These are phyloP conservation scores for Dinoponera quadriceps DNA, from an alignment of 1,140 invertebrate genomes.

Conservation along the genomic window DNA sequence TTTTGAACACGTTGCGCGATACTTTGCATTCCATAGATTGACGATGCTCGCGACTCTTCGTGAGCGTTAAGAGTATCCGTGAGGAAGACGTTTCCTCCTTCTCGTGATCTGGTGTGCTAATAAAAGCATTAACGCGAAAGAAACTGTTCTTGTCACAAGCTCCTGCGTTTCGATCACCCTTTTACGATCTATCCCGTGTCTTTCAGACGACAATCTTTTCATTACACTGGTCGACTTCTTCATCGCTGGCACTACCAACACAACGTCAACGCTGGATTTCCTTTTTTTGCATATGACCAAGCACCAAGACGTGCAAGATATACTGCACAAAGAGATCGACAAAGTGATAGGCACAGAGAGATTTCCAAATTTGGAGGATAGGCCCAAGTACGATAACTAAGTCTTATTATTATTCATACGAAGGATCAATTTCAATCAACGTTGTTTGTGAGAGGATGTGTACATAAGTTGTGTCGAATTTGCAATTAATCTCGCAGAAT, in stretches of 20 bases:
- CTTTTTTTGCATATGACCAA: constrained; percentile 89
- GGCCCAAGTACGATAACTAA: constrained; percentile 77
- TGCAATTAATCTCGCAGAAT: constrained; percentile 82
- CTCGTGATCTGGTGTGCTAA: neutral
- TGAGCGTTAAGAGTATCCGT: neutral
- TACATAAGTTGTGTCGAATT: constrained; percentile 1
- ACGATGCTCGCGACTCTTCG: neutral
- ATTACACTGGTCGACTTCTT: constrained; percentile 91
- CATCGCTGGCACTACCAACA: constrained; percentile 91
- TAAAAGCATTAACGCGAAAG: constrained; percentile 20
- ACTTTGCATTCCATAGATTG: neutral
- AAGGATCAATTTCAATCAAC: too few species aligned
- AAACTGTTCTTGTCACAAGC: constrained; percentile 19
- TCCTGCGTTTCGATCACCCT: neutral
- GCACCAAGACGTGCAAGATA: constrained; percentile 89
- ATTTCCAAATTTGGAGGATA: constrained; percentile 82
- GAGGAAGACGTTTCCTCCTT: constrained; percentile 16
- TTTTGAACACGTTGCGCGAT: neutral
- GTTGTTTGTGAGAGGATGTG: neutral
- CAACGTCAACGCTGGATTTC: constrained; percentile 90
- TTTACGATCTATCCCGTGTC: neutral
- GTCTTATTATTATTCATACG: neutral
- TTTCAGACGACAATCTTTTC: constrained; percentile 89
- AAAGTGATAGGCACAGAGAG: constrained; percentile 83
- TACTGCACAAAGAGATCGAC: constrained; percentile 89